Evolutionary conservation across 2,797 vertebrate species (phyloP).

Genomic region (Luscinia megarhynchos): DNA sequence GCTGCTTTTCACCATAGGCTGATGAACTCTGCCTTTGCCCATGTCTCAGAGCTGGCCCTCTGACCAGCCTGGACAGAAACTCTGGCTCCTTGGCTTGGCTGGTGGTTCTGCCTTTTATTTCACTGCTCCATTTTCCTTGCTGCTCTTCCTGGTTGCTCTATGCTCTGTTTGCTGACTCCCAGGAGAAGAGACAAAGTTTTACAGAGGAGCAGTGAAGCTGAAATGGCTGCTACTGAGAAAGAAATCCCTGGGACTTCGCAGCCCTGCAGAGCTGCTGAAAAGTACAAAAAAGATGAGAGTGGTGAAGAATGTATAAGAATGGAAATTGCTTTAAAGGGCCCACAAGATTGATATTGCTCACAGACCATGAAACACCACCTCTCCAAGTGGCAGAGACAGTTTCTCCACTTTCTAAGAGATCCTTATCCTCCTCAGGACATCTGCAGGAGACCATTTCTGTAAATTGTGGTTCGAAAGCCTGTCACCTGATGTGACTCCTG

Average conservation of each 20-base stretch:
- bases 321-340: constrained; percentile 23
- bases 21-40: rapidly evolving
- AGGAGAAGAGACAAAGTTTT: background rate
- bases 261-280: background rate
- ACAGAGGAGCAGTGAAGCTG: background rate
- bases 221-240: background rate
- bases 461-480: background rate
- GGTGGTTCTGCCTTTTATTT: background rate
- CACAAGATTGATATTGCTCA: background rate
- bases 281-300: background rate
- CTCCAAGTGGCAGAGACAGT: background rate
- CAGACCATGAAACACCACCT: background rate
- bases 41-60: background rate
- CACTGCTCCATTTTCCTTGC: background rate
- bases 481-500: background rate
- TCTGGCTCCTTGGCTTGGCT: background rate
- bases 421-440: background rate
- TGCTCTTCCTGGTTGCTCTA: background rate
- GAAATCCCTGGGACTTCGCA: constrained; percentile 4
- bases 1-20: background rate
- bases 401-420: background rate
- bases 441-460: background rate
- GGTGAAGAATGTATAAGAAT: constrained; percentile 7
- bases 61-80: background rate
- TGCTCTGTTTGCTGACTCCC: background rate